Percentiles rank a stretch among this genome's conserved stretches.
These are phyloP conservation scores for Phenganax subtilis DNA, from an alignment of 92 coral and sea anemone species.

Conservation along the genomic window DNA sequence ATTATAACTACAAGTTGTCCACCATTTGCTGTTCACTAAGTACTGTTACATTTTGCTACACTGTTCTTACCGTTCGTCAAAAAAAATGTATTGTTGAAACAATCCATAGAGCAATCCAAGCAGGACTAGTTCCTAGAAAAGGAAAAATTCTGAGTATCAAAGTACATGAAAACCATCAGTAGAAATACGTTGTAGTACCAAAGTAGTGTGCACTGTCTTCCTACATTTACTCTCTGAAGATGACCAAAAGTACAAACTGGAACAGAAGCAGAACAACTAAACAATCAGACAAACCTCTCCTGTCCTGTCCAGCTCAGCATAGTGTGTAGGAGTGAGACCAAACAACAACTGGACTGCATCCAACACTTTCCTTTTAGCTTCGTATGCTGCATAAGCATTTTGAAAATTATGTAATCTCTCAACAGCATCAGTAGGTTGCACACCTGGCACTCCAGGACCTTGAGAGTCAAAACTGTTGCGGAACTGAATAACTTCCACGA, in stretches of 20 bases:
- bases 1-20: too few species aligned
- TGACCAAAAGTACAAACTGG: too few species aligned
- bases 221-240: too few species aligned
- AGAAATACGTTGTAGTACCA: too few species aligned
- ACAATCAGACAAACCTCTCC: slow-evolving; percentile 72
- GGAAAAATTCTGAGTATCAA: not conserved
- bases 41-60: too few species aligned
- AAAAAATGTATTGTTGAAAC: slow-evolving; percentile 90
- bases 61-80: slow-evolving; percentile 77
- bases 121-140: slow-evolving; percentile 74
- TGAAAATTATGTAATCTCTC: slow-evolving; percentile 83
- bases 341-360: slow-evolving; percentile 88
- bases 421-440: slow-evolving; percentile 93
- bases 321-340: slow-evolving; percentile 84
- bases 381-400: slow-evolving; percentile 85
- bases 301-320: slow-evolving; percentile 90
- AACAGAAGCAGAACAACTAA: too few species aligned
- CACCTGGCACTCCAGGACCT: slow-evolving; percentile 97
- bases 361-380: slow-evolving; percentile 76
- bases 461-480: slow-evolving; percentile 98
- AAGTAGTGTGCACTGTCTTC: too few species aligned
- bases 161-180: too few species aligned
- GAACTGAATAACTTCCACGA: slow-evolving; percentile 95
- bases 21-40: too few species aligned
- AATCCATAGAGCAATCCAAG: slow-evolving; percentile 90